Percentiles rank a stretch among this genome's conserved stretches.
Evolutionary conservation across 2,113 vertebrate species (phyloP).

Genomic region (Caloenas nicobarica): DNA sequence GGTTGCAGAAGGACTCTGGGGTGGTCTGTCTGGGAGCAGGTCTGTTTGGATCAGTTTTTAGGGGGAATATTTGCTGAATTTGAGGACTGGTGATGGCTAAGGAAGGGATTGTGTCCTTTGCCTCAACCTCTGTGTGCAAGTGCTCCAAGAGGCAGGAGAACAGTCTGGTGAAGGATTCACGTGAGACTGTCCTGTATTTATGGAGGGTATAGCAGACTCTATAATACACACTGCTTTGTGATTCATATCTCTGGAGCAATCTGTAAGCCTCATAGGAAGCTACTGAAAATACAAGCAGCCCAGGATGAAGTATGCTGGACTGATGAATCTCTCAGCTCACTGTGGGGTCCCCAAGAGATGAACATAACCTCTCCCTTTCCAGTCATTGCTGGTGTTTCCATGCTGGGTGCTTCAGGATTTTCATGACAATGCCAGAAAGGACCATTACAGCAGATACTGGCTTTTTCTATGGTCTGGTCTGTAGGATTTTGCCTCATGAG

Average conservation of each 20-base stretch:
- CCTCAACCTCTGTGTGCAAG: neutral
- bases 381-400: neutral
- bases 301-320: neutral
- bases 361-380: neutral
- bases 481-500: neutral
- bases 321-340: neutral
- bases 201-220: neutral
- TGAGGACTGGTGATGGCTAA: neutral
- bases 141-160: neutral
- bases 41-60: neutral
- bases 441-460: rapidly evolving
- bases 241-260: neutral
- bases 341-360: neutral
- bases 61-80: neutral
- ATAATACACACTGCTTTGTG: rapidly evolving
- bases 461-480: neutral
- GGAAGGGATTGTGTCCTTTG: neutral
- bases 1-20: neutral
- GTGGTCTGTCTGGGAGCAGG: neutral
- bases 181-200: neutral
- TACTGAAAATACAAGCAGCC: neutral
- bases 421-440: neutral
- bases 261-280: neutral
- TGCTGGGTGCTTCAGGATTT: neutral
- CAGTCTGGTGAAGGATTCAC: neutral